Percentiles rank a stretch among this genome's conserved stretches.
Conservation (phyloP, 1,140 invertebrate species). For the Dryas iulia region DNA sequence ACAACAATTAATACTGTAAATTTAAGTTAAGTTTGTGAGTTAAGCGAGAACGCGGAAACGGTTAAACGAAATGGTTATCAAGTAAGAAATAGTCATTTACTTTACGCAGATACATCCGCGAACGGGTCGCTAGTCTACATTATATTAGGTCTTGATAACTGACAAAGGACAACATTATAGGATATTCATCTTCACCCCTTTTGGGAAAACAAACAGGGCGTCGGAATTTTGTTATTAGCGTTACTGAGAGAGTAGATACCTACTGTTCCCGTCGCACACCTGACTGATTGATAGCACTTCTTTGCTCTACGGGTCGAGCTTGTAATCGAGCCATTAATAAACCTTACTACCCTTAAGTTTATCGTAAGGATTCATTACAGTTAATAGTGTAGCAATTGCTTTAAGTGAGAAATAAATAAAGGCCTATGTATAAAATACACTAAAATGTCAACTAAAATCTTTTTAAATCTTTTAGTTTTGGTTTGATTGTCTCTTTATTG, state of each 20-base stretch:
- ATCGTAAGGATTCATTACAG: conserved; percentile 73
- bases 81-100: no score
- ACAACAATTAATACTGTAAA: no score
- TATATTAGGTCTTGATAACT: not conserved
- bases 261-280: conserved; percentile 67
- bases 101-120: no score
- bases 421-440: not conserved
- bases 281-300: conserved; percentile 80
- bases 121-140: no score
- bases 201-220: conserved; percentile 70
- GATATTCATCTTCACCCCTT: conserved; percentile 77
- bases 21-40: no score
- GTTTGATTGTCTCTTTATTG: not conserved
- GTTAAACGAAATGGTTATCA: no score
- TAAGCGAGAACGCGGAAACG: no score
- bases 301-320: conserved; percentile 78
- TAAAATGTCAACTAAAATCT: not conserved
- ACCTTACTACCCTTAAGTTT: conserved; percentile 77
- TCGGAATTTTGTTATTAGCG: conserved; percentile 79
- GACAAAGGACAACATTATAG: conserved; percentile 29
- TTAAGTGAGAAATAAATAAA: conserved; percentile 13
- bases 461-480: not conserved
- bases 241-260: conserved; percentile 64
- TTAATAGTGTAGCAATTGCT: conserved; percentile 73
- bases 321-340: conserved; percentile 80